Percentiles rank a stretch among this genome's conserved stretches.
phyloP scores from a whole-genome alignment of 2,797 vertebrate genomes.

The Anguilla marmorata region DNA sequence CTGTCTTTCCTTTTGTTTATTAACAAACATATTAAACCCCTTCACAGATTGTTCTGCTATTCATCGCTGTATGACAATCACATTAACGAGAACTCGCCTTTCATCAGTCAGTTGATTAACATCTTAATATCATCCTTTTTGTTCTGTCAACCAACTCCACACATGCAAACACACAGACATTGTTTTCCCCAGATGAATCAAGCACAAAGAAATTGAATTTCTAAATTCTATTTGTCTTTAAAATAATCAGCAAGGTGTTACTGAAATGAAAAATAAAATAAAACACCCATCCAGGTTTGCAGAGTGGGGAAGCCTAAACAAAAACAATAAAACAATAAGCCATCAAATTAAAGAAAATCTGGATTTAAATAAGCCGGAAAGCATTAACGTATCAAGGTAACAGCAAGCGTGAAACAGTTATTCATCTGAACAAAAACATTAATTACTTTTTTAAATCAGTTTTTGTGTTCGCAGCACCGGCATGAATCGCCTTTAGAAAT shows the following conservation, averaged over 20 bases:
- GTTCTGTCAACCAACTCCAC: slow-evolving; percentile 40
- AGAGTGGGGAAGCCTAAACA: slow-evolving; percentile 49
- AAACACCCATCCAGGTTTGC: slow-evolving; percentile 47
- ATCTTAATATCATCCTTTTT: slow-evolving; percentile 53
- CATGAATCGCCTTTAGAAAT: slow-evolving; percentile 58
- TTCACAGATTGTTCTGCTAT: slow-evolving; percentile 44
- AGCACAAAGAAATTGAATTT: slow-evolving; percentile 41
- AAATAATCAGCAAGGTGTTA: slow-evolving; percentile 49
- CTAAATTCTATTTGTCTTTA: slow-evolving; percentile 45
- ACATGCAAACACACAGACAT: slow-evolving; percentile 31
- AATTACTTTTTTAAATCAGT: slow-evolving; percentile 49
- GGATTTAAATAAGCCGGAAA: slow-evolving; percentile 57
- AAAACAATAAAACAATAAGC: slow-evolving; percentile 52
- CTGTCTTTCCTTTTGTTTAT: slow-evolving; percentile 22
- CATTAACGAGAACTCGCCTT: slow-evolving; percentile 45
- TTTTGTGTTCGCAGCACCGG: slow-evolving; percentile 35
- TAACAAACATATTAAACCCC: slow-evolving; percentile 47
- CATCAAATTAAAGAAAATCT: slow-evolving; percentile 37
- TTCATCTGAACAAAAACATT: slow-evolving; percentile 58
- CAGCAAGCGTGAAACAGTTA: slow-evolving; percentile 47
- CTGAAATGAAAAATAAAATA: slow-evolving; percentile 43
- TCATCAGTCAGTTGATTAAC: slow-evolving; percentile 53
- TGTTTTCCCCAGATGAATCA: slow-evolving; percentile 46
- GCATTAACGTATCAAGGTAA: slow-evolving; percentile 64
- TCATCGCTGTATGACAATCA: slow-evolving; percentile 47